Conservation (phyloP, 1,140 invertebrate genomes). For the Ptiloglossa arizonensis region DNA sequence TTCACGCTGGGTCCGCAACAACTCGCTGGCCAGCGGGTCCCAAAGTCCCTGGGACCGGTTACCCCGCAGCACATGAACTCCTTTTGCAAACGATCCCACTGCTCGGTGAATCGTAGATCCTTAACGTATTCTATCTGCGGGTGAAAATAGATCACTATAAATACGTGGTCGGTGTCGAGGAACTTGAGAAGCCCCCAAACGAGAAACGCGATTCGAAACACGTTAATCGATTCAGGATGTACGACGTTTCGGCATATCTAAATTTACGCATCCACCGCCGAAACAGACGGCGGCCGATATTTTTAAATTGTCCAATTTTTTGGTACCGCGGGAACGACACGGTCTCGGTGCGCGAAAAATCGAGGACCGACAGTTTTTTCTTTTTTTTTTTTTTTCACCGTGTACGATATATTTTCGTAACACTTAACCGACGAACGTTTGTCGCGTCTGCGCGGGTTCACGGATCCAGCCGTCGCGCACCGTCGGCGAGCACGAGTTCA, state of each 20-base stretch:
- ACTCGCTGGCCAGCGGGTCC: conserved; percentile 78
- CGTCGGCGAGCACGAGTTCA: too few species aligned
- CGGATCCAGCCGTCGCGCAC: too few species aligned
- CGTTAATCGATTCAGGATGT: neutral
- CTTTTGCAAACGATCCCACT: conserved; percentile 91
- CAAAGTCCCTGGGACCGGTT: conserved; percentile 86
- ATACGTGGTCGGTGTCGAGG: conserved; percentile 2
- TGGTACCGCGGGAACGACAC: neutral
- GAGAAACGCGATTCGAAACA: neutral
- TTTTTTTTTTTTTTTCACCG: too few species aligned
- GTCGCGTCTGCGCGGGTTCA: too few species aligned
- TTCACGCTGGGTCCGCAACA: conserved; percentile 79
- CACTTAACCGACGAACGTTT: too few species aligned
- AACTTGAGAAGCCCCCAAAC: conserved; percentile 3
- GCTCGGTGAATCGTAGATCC: conserved; percentile 87
- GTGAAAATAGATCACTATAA: conserved; percentile 14
- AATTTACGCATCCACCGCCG: conserved; percentile 11
- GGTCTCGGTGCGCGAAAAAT: too few species aligned
- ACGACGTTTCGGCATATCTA: neutral
- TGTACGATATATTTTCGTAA: too few species aligned
- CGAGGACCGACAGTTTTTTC: too few species aligned
- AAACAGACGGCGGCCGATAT: neutral
- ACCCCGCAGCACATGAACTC: conserved; percentile 92
- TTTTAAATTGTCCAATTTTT: conserved; percentile 4
- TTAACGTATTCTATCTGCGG: conserved; percentile 86